These are phyloP conservation scores for Rhagonycha fulva DNA, from an alignment of 2,888 invertebrate genomes.

Conservation along the genomic window DNA sequence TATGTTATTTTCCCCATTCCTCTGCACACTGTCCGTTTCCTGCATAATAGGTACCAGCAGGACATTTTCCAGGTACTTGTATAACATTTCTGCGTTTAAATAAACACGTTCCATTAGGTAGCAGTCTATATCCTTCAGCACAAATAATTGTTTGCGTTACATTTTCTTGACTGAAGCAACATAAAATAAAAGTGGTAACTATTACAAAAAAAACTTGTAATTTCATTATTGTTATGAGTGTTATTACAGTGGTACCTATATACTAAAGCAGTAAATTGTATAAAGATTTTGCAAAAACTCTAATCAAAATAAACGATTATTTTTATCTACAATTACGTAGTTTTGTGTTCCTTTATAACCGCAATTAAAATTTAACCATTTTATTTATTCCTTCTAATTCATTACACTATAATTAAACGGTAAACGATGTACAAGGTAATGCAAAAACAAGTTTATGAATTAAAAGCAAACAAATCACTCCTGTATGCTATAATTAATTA, in stretches of 20 bases:
- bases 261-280: background rate
- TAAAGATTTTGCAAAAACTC: background rate
- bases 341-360: background rate
- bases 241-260: background rate
- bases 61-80: slow-evolving; percentile 7
- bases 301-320: background rate
- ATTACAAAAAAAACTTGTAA: background rate
- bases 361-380: background rate
- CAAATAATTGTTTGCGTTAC: background rate
- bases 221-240: background rate
- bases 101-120: background rate
- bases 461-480: background rate
- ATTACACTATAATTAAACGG: background rate
- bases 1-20: background rate
- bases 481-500: background rate
- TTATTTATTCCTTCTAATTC: background rate
- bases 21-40: slow-evolving; percentile 8
- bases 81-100: background rate
- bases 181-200: background rate
- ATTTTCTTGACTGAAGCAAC: background rate
- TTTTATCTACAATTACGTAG: background rate
- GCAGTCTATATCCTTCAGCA: background rate
- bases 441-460: no score
- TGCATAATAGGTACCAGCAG: slow-evolving; percentile 4
- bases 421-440: background rate